Evolutionary conservation across 2,113 vertebrate species (phyloP).

Genomic region (Ariopsis seemanni): DNA sequence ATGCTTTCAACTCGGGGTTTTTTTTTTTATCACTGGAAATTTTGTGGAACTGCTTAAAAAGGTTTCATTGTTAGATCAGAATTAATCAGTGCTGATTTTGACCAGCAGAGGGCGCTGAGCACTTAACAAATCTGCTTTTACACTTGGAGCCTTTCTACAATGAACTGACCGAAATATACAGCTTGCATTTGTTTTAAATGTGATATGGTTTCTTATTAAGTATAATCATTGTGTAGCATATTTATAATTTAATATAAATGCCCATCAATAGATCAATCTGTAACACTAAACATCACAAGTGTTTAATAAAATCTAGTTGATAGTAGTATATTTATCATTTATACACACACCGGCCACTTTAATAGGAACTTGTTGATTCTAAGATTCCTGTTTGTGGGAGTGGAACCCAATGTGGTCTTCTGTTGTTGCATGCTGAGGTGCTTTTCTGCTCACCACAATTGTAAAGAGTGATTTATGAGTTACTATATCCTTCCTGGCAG

Average conservation of each 20-base stretch:
- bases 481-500: no score
- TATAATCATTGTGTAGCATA: not conserved
- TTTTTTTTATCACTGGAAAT: not conserved
- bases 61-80: no score
- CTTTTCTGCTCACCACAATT: no score
- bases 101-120: not conserved
- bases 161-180: not conserved
- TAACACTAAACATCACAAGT: not conserved
- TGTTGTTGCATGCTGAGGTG: no score
- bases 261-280: no score
- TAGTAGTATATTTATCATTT: not conserved
- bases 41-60: not conserved
- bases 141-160: not conserved
- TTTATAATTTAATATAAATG: not conserved
- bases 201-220: not conserved
- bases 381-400: no score
- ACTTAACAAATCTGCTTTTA: not conserved
- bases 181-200: not conserved
- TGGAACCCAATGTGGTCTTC: no score
- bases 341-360: no score
- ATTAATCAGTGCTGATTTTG: not conserved
- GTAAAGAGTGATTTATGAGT: no score
- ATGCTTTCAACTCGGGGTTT: not conserved
- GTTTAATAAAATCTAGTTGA: not conserved
- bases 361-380: no score